Evolutionary conservation across 2,888 invertebrate genomes (phyloP), one percentile per base, ranked within the genome.

Genomic region (Dryococelus australis): DNA sequence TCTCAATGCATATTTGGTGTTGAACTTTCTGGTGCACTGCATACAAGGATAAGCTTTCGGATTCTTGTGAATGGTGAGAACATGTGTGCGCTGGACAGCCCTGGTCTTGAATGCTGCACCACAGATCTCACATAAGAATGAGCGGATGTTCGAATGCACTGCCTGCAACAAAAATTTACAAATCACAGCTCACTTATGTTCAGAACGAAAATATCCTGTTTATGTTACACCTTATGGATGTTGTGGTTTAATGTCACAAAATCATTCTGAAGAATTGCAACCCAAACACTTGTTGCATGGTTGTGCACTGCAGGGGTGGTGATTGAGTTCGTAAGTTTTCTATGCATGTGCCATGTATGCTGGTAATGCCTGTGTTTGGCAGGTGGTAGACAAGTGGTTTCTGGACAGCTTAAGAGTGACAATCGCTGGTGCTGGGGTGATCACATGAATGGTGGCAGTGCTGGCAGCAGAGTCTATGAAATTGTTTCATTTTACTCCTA

Each of bases 111-210:
- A 92, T 0, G 91, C 91, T 6, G 93, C 93, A n/a, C 94, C 93
- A 89, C 94, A 94, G 16, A 92, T 91, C 88, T 94, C 93, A 89
- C 94, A 94, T 65, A 94, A 92, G 89, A 92, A 93, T 0, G 93
- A 91, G 13, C 93, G 91, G 3, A 92, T 90, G 51, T 92, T 93
- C 0, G 93, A 91, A 89, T 93, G 93, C 27, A 92, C 92, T 0
- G 92, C 91, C 90, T 91, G 89, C 88, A 88, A 88, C 65, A 84
- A 47, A n/a, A 85, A 83, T 28, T 20, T 24, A 26, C 12, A 43
- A 47, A 47, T 2, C 27, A n/a, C 35, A 35, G 4, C 4, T 35
- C 35, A 35, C 35, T 35, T 10, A 13, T 28, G 79, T 80, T 43
- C 27, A 51, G 53, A 6, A 20, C 27, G 26, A 26, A 9, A 27